phyloP scores from a whole-genome alignment of 2,797 vertebrate genomes.

The Glyptemys insculpta region DNA sequence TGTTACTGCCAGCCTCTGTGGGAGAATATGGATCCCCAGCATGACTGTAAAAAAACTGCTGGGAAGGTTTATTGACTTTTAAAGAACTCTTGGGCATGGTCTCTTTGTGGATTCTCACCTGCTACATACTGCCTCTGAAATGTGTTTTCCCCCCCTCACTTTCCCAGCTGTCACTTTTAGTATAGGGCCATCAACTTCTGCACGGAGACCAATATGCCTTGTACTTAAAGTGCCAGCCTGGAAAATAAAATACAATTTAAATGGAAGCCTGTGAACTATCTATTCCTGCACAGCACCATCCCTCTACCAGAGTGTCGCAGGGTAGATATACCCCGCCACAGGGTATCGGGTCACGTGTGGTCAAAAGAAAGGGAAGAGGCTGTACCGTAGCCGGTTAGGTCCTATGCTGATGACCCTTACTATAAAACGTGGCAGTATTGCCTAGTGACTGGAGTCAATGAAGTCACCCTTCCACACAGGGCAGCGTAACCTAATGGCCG shows the following conservation, averaged over 20 bases:
- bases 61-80: not conserved
- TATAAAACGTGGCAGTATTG: too few relatives aligned
- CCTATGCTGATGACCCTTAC: too few relatives aligned
- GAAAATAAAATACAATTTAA: conserved; percentile 5
- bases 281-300: conserved; percentile 4
- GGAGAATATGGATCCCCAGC: not conserved
- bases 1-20: not conserved
- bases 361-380: too few relatives aligned
- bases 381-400: too few relatives aligned
- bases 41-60: not conserved
- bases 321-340: too few relatives aligned
- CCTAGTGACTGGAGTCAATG: too few relatives aligned
- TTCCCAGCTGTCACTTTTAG: not conserved
- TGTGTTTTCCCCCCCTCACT: not conserved
- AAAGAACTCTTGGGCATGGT: not conserved
- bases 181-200: not conserved
- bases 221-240: not conserved
- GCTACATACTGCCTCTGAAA: not conserved
- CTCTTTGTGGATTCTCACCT: not conserved
- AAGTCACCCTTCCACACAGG: too few relatives aligned
- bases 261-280: not conserved
- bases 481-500: too few relatives aligned
- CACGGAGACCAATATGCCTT: conserved; percentile 16
- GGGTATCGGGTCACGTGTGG: too few relatives aligned
- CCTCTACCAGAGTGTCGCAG: not conserved